A percentile compares a stretch with the other conserved stretches of the same genome.
Conservation (phyloP, 2,797 vertebrate genomes). For the Periparus ater region DNA sequence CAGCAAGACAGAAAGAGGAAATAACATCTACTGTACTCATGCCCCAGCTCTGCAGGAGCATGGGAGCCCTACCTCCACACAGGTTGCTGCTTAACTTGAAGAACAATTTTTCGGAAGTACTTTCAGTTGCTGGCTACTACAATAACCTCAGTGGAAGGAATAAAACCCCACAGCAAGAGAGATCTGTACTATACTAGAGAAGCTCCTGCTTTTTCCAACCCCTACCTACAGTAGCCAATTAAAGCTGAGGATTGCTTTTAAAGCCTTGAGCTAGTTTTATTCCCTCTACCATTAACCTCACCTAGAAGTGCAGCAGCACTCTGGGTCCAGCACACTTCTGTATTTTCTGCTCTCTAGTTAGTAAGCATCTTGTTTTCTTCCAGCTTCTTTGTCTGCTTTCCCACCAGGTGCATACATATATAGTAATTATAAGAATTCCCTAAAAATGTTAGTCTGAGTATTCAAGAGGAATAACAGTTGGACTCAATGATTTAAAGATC, state of each 20-base stretch:
- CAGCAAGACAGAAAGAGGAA: not conserved
- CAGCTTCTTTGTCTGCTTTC: not conserved
- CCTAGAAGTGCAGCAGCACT: not conserved
- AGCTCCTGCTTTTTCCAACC: not conserved
- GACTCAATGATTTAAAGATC: not conserved
- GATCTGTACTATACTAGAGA: not conserved
- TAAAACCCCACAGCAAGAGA: not conserved
- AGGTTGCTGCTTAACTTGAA: not conserved
- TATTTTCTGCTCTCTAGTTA: not conserved
- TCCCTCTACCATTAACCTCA: not conserved
- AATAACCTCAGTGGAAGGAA: not conserved
- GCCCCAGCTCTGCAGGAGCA: not conserved
- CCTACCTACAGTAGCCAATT: not conserved
- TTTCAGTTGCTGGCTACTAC: not conserved
- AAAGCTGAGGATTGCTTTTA: not conserved
- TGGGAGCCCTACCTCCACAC: rapidly evolving
- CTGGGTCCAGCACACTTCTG: not conserved
- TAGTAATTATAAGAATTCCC: not conserved
- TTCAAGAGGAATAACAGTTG: not conserved
- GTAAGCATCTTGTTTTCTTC: not conserved
- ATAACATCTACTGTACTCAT: not conserved
- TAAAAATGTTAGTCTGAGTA: not conserved
- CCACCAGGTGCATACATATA: rapidly evolving
- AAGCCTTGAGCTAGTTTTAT: not conserved
- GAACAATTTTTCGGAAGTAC: not conserved